phyloP scores from a whole-genome alignment of 2,888 invertebrate genomes.

The Rhogogaster chlorosoma region DNA sequence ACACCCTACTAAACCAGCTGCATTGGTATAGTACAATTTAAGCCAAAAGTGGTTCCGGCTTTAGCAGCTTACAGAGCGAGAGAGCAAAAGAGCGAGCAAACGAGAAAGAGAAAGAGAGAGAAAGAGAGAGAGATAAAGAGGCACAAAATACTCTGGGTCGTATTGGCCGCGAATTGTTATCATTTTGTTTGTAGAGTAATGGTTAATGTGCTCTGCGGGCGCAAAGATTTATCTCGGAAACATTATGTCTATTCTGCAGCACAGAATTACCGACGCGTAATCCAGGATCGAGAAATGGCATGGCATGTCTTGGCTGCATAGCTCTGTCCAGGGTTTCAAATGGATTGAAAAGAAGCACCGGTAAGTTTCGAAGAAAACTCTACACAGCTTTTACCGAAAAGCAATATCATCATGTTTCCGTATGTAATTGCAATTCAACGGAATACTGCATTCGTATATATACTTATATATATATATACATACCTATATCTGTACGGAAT shows the following conservation, averaged over 20 bases:
- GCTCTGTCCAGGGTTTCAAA: slow-evolving; percentile 15
- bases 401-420: slow-evolving; percentile 15
- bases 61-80: slow-evolving; percentile 45
- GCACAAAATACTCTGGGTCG: not conserved
- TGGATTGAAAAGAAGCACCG: slow-evolving; percentile 34
- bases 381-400: slow-evolving; percentile 14
- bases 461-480: too few species aligned
- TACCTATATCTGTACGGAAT: not conserved
- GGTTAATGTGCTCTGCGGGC: slow-evolving; percentile 12
- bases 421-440: slow-evolving; percentile 22
- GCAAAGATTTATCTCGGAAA: slow-evolving; percentile 19
- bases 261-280: slow-evolving; percentile 11
- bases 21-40: slow-evolving; percentile 47
- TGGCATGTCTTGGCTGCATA: not conserved
- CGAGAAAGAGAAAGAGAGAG: not conserved
- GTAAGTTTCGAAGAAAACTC: slow-evolving; percentile 28
- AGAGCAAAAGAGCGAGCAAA: slow-evolving; percentile 3
- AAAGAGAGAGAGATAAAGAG: not conserved
- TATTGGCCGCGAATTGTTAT: slow-evolving; percentile 26
- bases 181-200: slow-evolving; percentile 32
- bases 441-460: not conserved
- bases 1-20: slow-evolving; percentile 44
- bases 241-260: not conserved
- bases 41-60: slow-evolving; percentile 43
- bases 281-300: slow-evolving; percentile 21